phyloP scores from a whole-genome alignment of 2,797 vertebrate genomes.

The Pteronotus mesoamericanus region DNA sequence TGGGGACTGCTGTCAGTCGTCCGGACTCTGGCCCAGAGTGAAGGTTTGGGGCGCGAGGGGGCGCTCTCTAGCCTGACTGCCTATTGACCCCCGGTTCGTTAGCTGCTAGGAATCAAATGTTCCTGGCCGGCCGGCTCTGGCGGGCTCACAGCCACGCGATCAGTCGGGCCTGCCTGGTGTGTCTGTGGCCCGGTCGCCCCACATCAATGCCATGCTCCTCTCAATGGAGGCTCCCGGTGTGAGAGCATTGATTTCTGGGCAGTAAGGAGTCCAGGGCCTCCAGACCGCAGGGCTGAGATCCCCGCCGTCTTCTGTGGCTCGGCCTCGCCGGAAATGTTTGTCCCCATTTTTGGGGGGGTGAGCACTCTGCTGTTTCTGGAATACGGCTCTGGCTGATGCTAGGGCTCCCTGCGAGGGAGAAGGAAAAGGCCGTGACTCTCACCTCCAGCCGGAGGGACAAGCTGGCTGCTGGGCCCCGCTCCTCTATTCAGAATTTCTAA shows the following conservation, averaged over 20 bases:
- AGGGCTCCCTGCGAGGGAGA: background rate
- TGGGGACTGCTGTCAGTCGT: background rate
- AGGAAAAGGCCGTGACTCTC: background rate
- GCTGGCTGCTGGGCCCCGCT: background rate
- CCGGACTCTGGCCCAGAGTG: background rate
- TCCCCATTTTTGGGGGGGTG: background rate
- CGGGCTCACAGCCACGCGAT: background rate
- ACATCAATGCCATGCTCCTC: background rate
- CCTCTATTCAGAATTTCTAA: background rate
- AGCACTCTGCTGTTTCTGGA: background rate
- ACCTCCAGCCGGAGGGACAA: accelerated
- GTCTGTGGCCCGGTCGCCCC: background rate
- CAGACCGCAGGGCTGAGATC: background rate
- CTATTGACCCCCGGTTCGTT: constrained; percentile 8
- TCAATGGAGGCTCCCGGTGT: background rate
- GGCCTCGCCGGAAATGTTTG: too few species aligned
- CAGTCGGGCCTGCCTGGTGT: background rate
- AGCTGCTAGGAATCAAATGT: background rate
- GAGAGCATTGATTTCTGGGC: background rate
- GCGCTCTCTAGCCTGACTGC: background rate
- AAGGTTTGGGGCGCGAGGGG: background rate
- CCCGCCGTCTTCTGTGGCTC: background rate
- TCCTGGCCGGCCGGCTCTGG: background rate
- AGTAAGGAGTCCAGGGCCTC: background rate
- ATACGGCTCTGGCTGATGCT: background rate